A percentile compares a stretch with the other conserved stretches of the same genome.
Evolutionary conservation across 2,113 vertebrate species (phyloP).

Genomic region (Ahaetulla prasina): DNA sequence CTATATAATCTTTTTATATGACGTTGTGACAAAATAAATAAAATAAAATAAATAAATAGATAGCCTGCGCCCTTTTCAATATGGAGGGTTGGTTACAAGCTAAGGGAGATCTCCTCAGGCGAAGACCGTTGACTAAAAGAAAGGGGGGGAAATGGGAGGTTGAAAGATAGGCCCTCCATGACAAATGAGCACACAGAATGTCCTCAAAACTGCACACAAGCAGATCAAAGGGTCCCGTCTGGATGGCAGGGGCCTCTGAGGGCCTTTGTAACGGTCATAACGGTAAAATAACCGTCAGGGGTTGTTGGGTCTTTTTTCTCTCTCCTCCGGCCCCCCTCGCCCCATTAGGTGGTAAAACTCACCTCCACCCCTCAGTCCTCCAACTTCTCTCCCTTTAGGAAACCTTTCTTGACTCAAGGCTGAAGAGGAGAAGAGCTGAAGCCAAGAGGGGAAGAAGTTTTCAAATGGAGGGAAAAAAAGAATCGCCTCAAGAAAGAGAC

Average conservation of each 20-base stretch:
- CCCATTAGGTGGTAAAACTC: neutral
- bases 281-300: neutral
- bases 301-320: neutral
- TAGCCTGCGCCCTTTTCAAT: too few species aligned
- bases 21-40: too few species aligned
- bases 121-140: too few species aligned
- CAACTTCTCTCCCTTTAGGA: neutral
- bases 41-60: too few species aligned
- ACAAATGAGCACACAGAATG: neutral
- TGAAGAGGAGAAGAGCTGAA: neutral
- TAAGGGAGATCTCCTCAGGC: too few species aligned
- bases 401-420: neutral
- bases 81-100: too few species aligned
- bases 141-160: neutral
- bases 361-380: neutral
- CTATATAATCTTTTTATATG: too few species aligned
- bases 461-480: neutral
- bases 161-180: neutral
- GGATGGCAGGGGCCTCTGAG: neutral
- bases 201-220: neutral
- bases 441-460: neutral
- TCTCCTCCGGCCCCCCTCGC: fast-evolving
- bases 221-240: neutral
- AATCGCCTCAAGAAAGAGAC: neutral
- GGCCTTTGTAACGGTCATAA: neutral